Conservation (phyloP, 2,113 vertebrate genomes). For the Leptobrachium ailaonicum region DNA sequence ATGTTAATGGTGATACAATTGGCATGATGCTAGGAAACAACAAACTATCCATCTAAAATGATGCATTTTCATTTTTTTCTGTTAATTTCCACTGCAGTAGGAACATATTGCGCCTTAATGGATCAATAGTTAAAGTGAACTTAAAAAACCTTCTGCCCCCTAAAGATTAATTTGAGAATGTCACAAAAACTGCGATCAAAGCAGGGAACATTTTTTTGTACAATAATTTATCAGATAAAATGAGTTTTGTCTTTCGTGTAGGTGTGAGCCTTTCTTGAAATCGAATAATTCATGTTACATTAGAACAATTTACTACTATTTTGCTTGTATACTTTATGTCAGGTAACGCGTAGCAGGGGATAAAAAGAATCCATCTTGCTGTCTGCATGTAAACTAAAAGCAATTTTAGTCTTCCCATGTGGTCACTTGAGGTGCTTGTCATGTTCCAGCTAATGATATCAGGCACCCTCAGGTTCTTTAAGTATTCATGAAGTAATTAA, state of each 20-base stretch:
- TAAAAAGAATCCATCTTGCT: conserved; percentile 75
- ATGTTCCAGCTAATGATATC: conserved; percentile 82
- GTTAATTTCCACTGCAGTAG: no score
- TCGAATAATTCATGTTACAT: conserved; percentile 48
- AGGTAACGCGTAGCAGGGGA: conserved; percentile 73
- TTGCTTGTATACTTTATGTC: conserved; percentile 61
- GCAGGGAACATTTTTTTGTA: neutral
- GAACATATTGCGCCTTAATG: no score
- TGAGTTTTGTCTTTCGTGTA: neutral
- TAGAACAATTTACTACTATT: conserved; percentile 53
- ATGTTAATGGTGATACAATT: no score
- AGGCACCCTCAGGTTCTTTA: conserved; percentile 81
- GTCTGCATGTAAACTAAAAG: conserved; percentile 75
- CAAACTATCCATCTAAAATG: no score
- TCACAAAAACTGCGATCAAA: no score
- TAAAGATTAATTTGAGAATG: no score
- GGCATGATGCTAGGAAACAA: no score
- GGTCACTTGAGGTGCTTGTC: conserved; percentile 82
- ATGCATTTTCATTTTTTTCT: no score
- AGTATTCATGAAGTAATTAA: conserved; percentile 88
- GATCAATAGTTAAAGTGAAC: no score
- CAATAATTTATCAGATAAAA: neutral
- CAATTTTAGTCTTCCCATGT: conserved; percentile 82
- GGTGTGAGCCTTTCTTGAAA: neutral
- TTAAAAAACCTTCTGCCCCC: no score